phyloP scores from a whole-genome alignment of 2,113 vertebrate genomes.

The Diadophis punctatus region DNA sequence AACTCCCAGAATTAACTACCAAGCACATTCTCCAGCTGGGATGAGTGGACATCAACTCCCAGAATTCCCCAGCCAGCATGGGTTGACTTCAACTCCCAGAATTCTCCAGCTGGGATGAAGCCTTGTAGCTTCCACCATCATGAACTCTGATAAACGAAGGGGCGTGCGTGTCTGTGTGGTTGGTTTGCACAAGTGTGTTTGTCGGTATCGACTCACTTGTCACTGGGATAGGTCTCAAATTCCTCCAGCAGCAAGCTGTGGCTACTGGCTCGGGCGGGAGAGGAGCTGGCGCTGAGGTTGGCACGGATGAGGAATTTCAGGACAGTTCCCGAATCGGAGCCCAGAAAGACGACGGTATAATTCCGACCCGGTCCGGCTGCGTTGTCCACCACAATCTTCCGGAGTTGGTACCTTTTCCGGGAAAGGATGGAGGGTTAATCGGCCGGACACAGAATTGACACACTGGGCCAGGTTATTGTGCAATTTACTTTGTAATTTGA shows the following conservation, averaged over 20 bases:
- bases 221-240: slow-evolving; percentile 89
- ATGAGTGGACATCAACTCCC: no score
- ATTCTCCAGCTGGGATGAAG: no score
- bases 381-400: slow-evolving; percentile 89
- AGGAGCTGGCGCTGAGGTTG: slow-evolving; percentile 67
- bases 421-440: background rate
- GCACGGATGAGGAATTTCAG: slow-evolving; percentile 92
- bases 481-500: no score
- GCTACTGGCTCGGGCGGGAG: slow-evolving; percentile 50
- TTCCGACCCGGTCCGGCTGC: slow-evolving; percentile 84
- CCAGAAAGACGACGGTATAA: slow-evolving; percentile 89
- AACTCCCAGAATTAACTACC: background rate
- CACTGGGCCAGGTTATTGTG: background rate
- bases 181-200: background rate
- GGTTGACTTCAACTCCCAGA: no score
- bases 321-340: slow-evolving; percentile 85
- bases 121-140: background rate
- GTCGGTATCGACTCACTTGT: slow-evolving; percentile 59
- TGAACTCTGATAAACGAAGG: background rate
- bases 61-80: background rate
- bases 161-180: background rate
- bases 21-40: no score
- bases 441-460: rapidly evolving
- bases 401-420: slow-evolving; percentile 83
- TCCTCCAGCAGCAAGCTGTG: slow-evolving; percentile 88